phyloP scores from a whole-genome alignment of 2,888 invertebrate species.

The Xestoiulus laeticollis region DNA sequence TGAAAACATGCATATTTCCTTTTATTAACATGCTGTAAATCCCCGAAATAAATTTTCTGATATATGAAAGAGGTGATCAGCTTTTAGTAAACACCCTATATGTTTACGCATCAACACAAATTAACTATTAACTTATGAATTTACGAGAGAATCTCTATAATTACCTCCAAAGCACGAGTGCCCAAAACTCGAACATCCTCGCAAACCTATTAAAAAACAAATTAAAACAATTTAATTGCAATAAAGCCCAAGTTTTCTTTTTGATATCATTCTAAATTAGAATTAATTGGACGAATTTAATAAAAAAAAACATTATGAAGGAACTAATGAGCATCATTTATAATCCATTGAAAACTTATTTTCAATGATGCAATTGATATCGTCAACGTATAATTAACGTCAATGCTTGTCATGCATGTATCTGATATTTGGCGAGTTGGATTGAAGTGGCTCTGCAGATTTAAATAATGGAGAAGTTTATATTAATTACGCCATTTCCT shows the following conservation, averaged over 20 bases:
- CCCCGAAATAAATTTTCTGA: background rate
- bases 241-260: background rate
- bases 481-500: background rate
- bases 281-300: background rate
- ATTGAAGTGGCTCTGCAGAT: slow-evolving; percentile 10
- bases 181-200: slow-evolving; percentile 53
- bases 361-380: background rate
- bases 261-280: background rate
- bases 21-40: background rate
- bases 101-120: background rate
- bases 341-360: background rate
- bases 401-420: slow-evolving; percentile 19
- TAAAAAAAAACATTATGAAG: background rate
- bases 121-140: background rate
- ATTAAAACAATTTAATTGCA: slow-evolving; percentile 26
- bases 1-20: background rate
- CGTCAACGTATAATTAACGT: slow-evolving; percentile 13
- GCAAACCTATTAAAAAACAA: slow-evolving; percentile 43
- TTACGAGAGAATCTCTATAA: background rate
- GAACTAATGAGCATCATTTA: background rate
- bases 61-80: background rate
- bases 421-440: slow-evolving; percentile 1
- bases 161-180: slow-evolving; percentile 53
- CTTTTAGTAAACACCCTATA: background rate
- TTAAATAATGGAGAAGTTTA: background rate